Base-by-base conservation (phyloP, 2,113 vertebrate species). In the Pelecanus crispus region DNA sequence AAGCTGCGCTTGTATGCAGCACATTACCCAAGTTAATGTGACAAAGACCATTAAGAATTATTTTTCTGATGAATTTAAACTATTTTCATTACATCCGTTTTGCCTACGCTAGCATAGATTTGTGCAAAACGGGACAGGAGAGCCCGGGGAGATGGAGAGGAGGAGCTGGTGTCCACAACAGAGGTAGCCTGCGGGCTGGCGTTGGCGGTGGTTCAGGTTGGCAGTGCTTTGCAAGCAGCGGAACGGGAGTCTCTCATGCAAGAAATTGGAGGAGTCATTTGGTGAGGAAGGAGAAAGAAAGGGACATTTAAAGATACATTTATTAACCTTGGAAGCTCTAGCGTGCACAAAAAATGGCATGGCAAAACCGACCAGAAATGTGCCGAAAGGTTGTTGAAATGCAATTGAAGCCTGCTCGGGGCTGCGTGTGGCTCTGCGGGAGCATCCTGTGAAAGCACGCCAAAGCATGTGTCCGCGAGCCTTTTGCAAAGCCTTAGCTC, bases 161-260 rank as follows among this genome's bases (percentile, higher is more conserved):
- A 72, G n/a, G 61, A 52, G 73, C n/a, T 29, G 72, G 31, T 28
- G 22, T 6, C 36, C 4, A 4, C 22, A 8, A 44, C 50, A 25
- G 31, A 31, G 19, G 42, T 31, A 29, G 16, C 8, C 50, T 5
- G 29, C 1, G 5, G 49, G 71, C 53, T 34, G 58, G 4, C 5
- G 3, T 34, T 36, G n/a, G n/a, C 28, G 0, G 0, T 2, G 62
- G n/a, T 36, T 53, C 5, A 16, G 22, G 2, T 21, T 3, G 0
- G 3, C 1, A 38, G 17, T 4, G 29, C 6, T 84, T 38, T 20
- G 24, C 28, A 16, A 26, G 61, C 36, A 7, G 62, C 66, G 34
- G 26, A 38, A 17, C 66, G 16, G 61, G 49, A 36, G 63, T 6
- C 14, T 28, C 14, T 42, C 72, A 8, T 29, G 20, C 59, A 22